Evolutionary conservation across 2,113 vertebrate species (phyloP).

Genomic region (Phalacrocorax pelagicus): DNA sequence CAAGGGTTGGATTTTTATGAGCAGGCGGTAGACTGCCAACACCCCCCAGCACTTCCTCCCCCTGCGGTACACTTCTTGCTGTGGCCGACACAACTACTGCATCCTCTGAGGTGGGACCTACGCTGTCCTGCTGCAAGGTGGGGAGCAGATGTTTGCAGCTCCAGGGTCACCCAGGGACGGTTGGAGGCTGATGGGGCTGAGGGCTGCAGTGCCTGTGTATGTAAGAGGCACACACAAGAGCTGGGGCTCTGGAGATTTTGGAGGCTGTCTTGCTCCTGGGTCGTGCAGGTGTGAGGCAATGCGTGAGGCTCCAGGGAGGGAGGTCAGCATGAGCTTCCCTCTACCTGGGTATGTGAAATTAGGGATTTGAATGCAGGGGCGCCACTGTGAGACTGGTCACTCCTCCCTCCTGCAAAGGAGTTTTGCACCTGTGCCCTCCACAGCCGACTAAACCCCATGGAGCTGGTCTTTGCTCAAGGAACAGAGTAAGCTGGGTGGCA

Average conservation of each 20-base stretch:
- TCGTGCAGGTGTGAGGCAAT: background rate
- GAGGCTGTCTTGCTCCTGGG: background rate
- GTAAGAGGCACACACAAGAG: background rate
- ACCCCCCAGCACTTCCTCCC: background rate
- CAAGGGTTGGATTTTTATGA: background rate
- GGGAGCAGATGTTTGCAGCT: background rate
- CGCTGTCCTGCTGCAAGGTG: background rate
- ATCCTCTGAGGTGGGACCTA: accelerated
- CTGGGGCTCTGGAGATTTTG: background rate
- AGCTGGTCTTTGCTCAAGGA: background rate
- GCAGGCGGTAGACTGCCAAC: too few species aligned
- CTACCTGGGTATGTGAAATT: background rate
- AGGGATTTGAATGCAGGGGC: background rate
- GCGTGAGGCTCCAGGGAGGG: accelerated
- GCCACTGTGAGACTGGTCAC: background rate
- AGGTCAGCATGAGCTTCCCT: background rate
- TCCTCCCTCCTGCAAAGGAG: background rate
- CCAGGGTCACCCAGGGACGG: background rate
- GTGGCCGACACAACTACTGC: background rate
- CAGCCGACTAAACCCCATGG: background rate
- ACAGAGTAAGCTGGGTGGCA: background rate
- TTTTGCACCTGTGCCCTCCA: background rate
- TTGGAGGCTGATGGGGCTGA: background rate
- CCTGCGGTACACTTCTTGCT: background rate
- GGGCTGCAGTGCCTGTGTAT: background rate